Conservation (phyloP, 2,113 vertebrate species). For the Apteryx owenii region DNA sequence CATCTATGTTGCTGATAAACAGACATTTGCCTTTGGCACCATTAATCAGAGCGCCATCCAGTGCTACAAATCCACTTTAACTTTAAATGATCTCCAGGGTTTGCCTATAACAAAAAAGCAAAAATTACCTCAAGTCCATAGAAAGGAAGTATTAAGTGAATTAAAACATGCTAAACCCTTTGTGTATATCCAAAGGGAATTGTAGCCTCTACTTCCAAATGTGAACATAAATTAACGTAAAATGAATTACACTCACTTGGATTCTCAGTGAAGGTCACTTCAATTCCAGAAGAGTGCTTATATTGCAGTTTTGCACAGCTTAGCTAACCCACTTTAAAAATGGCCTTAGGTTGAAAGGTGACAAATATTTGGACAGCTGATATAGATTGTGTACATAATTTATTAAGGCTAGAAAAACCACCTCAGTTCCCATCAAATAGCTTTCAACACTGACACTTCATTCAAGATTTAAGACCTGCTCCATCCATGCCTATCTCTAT, state of each 20-base stretch:
- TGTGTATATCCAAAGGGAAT: not conserved
- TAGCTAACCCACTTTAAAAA: slow-evolving; percentile 38
- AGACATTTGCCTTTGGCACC: not conserved
- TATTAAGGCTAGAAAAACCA: not conserved
- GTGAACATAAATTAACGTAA: not conserved
- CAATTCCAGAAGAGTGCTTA: slow-evolving; percentile 50
- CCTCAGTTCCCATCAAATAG: not conserved
- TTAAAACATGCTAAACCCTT: not conserved
- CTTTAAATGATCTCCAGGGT: not conserved
- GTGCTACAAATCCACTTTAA: not conserved
- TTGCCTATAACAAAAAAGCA: not conserved
- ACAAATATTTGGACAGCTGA: not conserved
- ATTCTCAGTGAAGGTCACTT: slow-evolving; percentile 31
- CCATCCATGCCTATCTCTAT: not conserved
- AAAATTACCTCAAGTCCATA: not conserved
- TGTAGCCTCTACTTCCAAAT: not conserved
- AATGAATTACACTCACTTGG: slow-evolving; percentile 1
- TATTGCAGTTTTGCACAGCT: slow-evolving; percentile 49
- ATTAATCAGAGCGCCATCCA: not conserved
- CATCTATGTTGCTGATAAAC: not conserved
- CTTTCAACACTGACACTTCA: not conserved
- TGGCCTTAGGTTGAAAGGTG: slow-evolving; percentile 3
- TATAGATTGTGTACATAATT: not conserved
- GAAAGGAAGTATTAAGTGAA: not conserved
- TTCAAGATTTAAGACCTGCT: not conserved